Conservation (phyloP, 1,140 invertebrate genomes). For the Lysiphlebus fabarum region DNA sequence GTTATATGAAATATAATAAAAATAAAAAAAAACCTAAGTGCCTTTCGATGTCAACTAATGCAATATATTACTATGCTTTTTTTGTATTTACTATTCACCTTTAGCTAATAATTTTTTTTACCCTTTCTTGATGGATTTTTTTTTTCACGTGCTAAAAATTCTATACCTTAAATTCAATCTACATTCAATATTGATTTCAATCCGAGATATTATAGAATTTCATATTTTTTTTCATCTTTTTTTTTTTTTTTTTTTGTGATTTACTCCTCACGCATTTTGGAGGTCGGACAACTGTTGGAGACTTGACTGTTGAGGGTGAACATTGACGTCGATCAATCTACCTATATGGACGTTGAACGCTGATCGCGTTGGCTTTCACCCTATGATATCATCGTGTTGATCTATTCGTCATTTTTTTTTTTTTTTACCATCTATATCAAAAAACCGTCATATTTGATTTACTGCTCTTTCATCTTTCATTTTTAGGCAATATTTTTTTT, state of each 20-base stretch:
- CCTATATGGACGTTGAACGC: not conserved
- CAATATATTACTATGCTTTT: conserved; percentile 37
- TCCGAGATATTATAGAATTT: conserved; percentile 45
- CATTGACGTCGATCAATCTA: conserved; percentile 14
- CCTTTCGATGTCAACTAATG: conserved; percentile 41
- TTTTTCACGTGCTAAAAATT: no score
- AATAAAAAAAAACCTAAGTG: conserved; percentile 31
- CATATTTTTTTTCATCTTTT: conserved; percentile 44
- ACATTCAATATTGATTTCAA: conserved; percentile 53
- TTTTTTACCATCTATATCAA: no score
- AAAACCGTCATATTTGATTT: no score
- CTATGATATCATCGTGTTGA: no score
- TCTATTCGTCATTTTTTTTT: no score
- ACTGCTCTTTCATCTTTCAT: no score
- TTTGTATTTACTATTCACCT: not conserved
- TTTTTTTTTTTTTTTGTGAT: conserved; percentile 36
- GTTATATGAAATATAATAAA: not conserved
- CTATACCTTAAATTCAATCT: conserved; percentile 40
- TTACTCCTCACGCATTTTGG: conserved; percentile 42
- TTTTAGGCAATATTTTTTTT: no score
- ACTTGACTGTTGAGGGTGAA: not conserved
- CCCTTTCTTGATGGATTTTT: no score
- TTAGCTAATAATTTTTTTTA: conserved; percentile 18
- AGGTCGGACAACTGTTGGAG: no score
- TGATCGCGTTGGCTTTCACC: not conserved